Base-by-base conservation (phyloP, 2,797 vertebrate genomes). In the Brachyalestes nurse region DNA sequence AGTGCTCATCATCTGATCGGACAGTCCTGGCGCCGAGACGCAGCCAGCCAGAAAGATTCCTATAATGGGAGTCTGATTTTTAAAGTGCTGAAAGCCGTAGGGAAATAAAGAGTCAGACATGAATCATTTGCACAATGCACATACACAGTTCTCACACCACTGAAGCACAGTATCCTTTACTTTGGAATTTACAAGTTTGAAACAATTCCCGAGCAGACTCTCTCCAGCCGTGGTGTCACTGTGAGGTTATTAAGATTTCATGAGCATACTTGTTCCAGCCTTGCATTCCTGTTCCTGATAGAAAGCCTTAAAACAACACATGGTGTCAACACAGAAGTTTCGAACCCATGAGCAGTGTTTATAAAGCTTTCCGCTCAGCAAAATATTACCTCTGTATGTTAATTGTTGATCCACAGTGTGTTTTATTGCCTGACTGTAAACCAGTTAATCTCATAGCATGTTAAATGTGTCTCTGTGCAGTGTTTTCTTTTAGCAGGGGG, bases 381-480 rank as follows among this genome's bases (percentile, higher is more conserved):
- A 10, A 79, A 25, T 77, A 69, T 72, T 58, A 72, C 69, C 55
- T 72, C 4, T 64, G 19, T 57, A 23, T 80, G 70, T 84, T 80
- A 57, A 25, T 53, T 77, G 60, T 80, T 49, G 19, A 58, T 23
- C 21, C 45, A 60, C 14, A 42, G 25, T 77, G 71, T 84, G 74
- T 80, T 65, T 60, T 51, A 45, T 72, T 61, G 72, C 69, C 66
- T 58, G 70, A 74, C 21, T 64, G 58, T 81, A 58, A 40, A 70
- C 21, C 74, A 81, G 70, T 83, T 73, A 16, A 53, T 49, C 28
- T 78, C 51, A 53, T 64, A 81, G 78, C 78, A 82, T 78, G 77
- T 80, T 75, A 12, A 67, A 10, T 77, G 78, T 83, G 9, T 65
- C 2, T 49, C 45, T 78, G 71, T 58, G 25, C 23, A 19, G 13